Evolutionary conservation across 2,113 vertebrate genomes (phyloP), one percentile per base, ranked within the genome.

Genomic region (Erythrocercus mccallii): DNA sequence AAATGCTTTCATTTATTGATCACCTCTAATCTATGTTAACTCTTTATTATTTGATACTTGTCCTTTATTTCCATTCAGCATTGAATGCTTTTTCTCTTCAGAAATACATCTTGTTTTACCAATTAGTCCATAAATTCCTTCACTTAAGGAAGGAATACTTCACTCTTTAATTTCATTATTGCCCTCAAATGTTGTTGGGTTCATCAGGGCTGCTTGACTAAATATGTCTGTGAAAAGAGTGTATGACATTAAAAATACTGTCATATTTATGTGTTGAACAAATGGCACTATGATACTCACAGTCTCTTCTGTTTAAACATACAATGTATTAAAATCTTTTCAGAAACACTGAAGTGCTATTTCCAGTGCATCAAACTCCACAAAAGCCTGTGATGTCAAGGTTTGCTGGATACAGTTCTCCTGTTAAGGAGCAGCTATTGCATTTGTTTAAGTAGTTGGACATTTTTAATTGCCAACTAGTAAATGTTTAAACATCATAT

Each of bases 361-460:
- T 95, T 69, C 90, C 69, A 45, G 82, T 81, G 16, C 80, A 90
- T 83, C 60, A 83, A 90, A 92, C 81, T 80, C 88, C 81, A 77
- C 60, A 95, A 95, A 92, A 82, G 81, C 64, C 47, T 40, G 14
- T 58, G 20, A 61, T 88, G 84, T 95, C 92, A 92, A 94, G 91
- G 84, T 94, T 86, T 96, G 42, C 57, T 60, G 53, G 44, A 66
- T 95, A 44, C 22, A 60, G 51, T 42, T 80, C 33, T 50, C 53
- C 77, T 71, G 54, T 74, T 90, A 64, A 6, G 21, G 44, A 78
- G 40, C 35, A 88, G 40, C 33, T 78, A 16, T 78, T 86, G n/a
- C 28, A 74, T 83, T 66, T 22, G 8, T 89, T 64, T 57, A 73
- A 81, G 78, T 53, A 68, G 51, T 30, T 28, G 40, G 48, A 76